Conservation (phyloP, 64 coral and sea anemone species). For the Hydrozoanthus tunicans region DNA sequence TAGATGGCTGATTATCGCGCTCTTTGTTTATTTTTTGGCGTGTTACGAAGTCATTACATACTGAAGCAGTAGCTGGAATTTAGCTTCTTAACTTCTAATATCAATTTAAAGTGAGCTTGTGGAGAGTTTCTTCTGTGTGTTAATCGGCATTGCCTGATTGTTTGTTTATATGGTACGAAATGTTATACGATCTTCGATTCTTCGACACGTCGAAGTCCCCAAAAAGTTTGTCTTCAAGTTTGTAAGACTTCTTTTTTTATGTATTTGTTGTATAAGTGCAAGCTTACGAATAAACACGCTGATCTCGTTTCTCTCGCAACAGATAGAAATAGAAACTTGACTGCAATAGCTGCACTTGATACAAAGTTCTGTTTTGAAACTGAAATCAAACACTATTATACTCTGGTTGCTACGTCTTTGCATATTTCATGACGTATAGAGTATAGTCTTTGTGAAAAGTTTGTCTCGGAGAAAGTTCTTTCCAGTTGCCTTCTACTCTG, state of each 20-base stretch:
- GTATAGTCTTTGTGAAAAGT: background rate
- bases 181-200: background rate
- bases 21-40: constrained; percentile 28
- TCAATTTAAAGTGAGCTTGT: background rate
- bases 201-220: too few relatives aligned
- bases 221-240: background rate
- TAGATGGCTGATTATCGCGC: too few relatives aligned
- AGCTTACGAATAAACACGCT: too few relatives aligned
- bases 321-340: background rate
- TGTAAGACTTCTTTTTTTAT: too few relatives aligned
- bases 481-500: too few relatives aligned
- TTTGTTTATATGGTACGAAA: background rate
- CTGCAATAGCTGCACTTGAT: background rate
- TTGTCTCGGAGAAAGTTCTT: too few relatives aligned
- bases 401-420: constrained; percentile 1
- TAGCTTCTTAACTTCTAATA: background rate
- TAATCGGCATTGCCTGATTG: background rate
- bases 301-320: background rate
- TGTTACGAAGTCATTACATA: background rate
- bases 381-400: background rate
- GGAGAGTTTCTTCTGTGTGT: background rate
- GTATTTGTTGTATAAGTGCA: too few relatives aligned
- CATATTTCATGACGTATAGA: background rate
- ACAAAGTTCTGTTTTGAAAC: too few relatives aligned
- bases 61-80: too few relatives aligned